Evolutionary conservation across 2,113 vertebrate species (phyloP), one percentile per base, ranked within the genome.

Genomic region (Phalacrocorax aristotelis): DNA sequence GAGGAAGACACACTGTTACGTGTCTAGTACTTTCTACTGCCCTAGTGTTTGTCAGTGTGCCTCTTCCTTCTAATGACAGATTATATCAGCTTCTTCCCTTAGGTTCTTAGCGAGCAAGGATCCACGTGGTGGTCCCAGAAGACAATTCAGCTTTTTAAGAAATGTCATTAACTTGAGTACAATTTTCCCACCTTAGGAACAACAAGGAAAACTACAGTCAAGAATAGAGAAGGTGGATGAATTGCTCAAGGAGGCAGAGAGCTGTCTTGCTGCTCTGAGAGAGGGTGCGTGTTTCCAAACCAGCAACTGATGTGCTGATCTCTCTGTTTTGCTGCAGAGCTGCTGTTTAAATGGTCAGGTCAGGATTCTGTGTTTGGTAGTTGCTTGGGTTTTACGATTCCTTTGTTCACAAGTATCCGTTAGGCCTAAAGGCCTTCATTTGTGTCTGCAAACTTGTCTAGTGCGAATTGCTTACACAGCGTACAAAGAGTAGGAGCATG

Each of bases 191-290:
- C 11, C 91, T 87, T 96, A 98, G 98, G 90, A 91, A 52, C 97
- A 98, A 36, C 90, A 68, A 5, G 64, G 92, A 79, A 97, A 98
- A 74, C 95, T 98, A 23, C 98, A 97, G 32, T 87, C 89, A 70
- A 98, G 96, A 76, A 83, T 95, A 44, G 76, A 95, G 64, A 87
- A 96, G 52, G 44, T 98, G 89, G 96, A 98, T 88, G 96, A 60
- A 30, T 42, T 96, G 65, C 70, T 98, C 13, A 86, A 95, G 95
- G 98, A 98, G 93, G 97, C 97, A 16, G 95, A 97, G 93, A 94
- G 87, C 58, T 98, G 93, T 25, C 74, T 98, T 23, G 65, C 20
- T 92, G 89, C 83, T 55, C 81, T 98, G 81, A 94, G 97, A 83
- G 92, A 83, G 81, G 97, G 98, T 98, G 75, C 16, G 81, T 96